Evolutionary conservation across 2,797 vertebrate genomes (phyloP).

Genomic region (Pseudochaenichthys georgianus): DNA sequence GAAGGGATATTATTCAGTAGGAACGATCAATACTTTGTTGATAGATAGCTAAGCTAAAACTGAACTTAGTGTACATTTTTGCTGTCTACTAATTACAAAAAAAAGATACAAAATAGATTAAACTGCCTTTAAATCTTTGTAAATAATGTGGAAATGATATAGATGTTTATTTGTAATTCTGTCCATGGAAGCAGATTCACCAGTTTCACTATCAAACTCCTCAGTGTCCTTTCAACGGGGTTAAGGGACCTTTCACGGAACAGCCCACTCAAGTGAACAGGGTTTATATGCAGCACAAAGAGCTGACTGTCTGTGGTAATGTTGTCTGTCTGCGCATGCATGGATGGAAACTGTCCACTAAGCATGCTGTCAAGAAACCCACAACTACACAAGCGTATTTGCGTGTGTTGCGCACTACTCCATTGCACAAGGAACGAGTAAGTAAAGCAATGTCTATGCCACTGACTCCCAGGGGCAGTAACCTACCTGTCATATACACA

Average conservation of each 20-base stretch:
- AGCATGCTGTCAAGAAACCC: slow-evolving; percentile 52
- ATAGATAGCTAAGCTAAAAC: no score
- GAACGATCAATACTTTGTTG: no score
- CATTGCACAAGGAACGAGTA: slow-evolving; percentile 45
- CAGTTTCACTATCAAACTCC: slow-evolving; percentile 45
- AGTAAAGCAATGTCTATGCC: slow-evolving; percentile 52
- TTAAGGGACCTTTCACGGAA: slow-evolving; percentile 52
- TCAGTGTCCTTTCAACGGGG: slow-evolving; percentile 16
- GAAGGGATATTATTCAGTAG: no score
- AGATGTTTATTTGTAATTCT: not conserved
- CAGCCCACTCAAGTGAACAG: slow-evolving; percentile 46
- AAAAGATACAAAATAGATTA: no score
- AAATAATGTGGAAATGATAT: no score
- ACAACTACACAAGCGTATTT: slow-evolving; percentile 20
- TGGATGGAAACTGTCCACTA: slow-evolving; percentile 53
- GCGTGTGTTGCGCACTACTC: slow-evolving; percentile 20
- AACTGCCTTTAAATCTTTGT: no score
- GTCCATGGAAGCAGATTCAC: not conserved
- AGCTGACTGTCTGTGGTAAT: slow-evolving; percentile 44
- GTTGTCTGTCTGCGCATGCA: slow-evolving; percentile 44
- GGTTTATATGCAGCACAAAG: slow-evolving; percentile 53
- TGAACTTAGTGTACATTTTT: no score
- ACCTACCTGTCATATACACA: slow-evolving; percentile 62
- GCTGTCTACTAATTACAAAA: no score
- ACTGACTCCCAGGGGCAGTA: slow-evolving; percentile 41